Percentiles rank a stretch among this genome's conserved stretches.
Conservation (phyloP, 92 coral and sea anemone species). For the Pocillopora grandis region DNA sequence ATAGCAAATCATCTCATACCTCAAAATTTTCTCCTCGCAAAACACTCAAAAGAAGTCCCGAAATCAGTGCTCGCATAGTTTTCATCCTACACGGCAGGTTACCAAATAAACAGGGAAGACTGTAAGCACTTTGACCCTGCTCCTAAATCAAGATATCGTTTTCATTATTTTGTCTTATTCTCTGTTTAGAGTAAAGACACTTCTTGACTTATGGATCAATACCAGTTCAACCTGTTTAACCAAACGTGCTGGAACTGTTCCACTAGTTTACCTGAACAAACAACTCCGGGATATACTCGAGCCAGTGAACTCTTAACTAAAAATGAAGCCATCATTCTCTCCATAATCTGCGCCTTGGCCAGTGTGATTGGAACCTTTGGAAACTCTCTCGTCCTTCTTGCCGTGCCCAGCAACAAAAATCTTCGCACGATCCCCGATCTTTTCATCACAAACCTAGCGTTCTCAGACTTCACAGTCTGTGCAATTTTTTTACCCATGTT, state of each 20-base stretch:
- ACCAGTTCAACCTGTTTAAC: not conserved
- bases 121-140: too few relatives aligned
- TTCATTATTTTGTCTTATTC: not conserved
- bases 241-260: constrained; percentile 22
- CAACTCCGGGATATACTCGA: not conserved
- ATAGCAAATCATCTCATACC: too few relatives aligned
- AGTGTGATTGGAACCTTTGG: constrained; percentile 51
- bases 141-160: too few relatives aligned
- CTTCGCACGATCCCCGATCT: constrained; percentile 66
- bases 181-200: not conserved
- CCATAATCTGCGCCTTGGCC: constrained; percentile 10
- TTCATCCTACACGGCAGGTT: too few relatives aligned
- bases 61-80: too few relatives aligned
- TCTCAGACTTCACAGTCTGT: constrained; percentile 60
- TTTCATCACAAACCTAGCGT: constrained; percentile 73
- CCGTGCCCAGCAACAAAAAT: constrained; percentile 29
- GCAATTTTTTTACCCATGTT: constrained; percentile 42
- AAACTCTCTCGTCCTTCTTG: constrained; percentile 49
- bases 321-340: not conserved
- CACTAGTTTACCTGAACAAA: not conserved
- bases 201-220: constrained; percentile 23
- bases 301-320: not conserved
- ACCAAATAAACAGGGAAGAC: too few relatives aligned
- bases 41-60: too few relatives aligned
- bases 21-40: too few relatives aligned